A percentile compares a stretch with the other conserved stretches of the same genome.
Conservation (phyloP, 2,888 invertebrate species). For the Cremastobaeus sp. region DNA sequence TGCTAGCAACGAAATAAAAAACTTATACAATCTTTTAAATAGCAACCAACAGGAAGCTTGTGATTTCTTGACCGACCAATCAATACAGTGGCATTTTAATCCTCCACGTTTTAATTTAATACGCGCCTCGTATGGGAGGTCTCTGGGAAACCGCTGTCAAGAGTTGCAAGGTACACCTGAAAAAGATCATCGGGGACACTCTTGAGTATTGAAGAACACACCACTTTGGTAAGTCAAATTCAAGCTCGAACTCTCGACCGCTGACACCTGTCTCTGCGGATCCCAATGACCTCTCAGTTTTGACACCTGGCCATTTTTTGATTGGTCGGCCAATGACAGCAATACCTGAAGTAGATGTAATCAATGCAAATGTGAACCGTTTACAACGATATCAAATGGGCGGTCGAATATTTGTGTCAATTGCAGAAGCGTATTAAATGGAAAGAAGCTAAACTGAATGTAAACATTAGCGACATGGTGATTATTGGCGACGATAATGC, state of each 20-base stretch:
- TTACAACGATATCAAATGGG: slow-evolving; percentile 41
- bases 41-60: no score
- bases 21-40: no score
- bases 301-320: slow-evolving; percentile 48
- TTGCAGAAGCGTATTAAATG: slow-evolving; percentile 35
- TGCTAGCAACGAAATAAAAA: no score
- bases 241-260: slow-evolving; percentile 46
- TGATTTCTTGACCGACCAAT: slow-evolving; percentile 7
- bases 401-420: slow-evolving; percentile 40
- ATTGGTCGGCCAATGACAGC: background rate
- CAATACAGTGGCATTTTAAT: slow-evolving; percentile 63
- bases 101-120: no score
- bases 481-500: slow-evolving; percentile 22
- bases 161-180: slow-evolving; percentile 60
- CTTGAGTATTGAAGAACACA: slow-evolving; percentile 61
- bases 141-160: slow-evolving; percentile 47
- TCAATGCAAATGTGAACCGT: slow-evolving; percentile 11
- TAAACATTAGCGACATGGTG: slow-evolving; percentile 15
- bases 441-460: no score
- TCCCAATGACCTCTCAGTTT: slow-evolving; percentile 33
- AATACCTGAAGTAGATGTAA: slow-evolving; percentile 21
- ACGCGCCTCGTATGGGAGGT: slow-evolving; percentile 64
- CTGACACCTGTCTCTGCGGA: slow-evolving; percentile 37
- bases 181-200: slow-evolving; percentile 1
- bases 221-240: slow-evolving; percentile 22